A percentile compares a stretch with the other conserved stretches of the same genome.
Conservation (phyloP, 2,797 vertebrate species). For the Cryptoblepharus egeriae region DNA sequence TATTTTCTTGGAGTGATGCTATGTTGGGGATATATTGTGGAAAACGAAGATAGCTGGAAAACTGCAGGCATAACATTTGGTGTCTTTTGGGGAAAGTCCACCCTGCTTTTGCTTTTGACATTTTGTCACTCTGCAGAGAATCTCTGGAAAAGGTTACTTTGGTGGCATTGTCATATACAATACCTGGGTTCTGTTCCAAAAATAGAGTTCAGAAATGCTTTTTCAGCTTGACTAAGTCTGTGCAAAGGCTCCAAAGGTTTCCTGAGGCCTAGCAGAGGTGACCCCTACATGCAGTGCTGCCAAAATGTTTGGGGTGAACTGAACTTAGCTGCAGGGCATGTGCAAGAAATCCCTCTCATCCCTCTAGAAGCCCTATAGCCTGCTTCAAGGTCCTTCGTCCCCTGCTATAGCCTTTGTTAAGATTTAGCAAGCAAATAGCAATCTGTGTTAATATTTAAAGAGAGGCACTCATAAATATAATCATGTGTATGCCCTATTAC, state of each 20-base stretch:
- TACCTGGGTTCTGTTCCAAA: conserved; percentile 23
- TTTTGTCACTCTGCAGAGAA: not conserved
- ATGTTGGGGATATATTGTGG: not conserved
- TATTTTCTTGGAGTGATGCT: too few relatives aligned
- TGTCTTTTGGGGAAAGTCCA: not conserved
- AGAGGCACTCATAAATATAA: conserved; percentile 45
- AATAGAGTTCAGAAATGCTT: conserved; percentile 9
- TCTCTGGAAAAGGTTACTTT: not conserved
- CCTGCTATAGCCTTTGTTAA: conserved; percentile 40
- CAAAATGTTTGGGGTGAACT: not conserved
- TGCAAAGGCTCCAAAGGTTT: not conserved
- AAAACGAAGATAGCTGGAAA: not conserved
- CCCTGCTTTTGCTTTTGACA: not conserved
- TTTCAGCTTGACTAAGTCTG: not conserved
- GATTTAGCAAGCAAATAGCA: conserved; percentile 61
- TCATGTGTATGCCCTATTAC: conserved; percentile 22
- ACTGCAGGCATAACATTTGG: not conserved
- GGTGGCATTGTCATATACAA: not conserved
- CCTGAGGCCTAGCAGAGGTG: not conserved
- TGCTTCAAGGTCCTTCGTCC: conserved; percentile 48
- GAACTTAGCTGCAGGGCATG: conserved; percentile 17
- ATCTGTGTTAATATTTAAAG: conserved; percentile 63
- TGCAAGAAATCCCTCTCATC: conserved; percentile 23
- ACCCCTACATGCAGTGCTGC: not conserved
- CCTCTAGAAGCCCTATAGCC: conserved; percentile 50